Percentiles rank a stretch among this genome's conserved stretches.
Evolutionary conservation across 2,888 invertebrate genomes (phyloP).

Genomic region (Melanargia galathea): DNA sequence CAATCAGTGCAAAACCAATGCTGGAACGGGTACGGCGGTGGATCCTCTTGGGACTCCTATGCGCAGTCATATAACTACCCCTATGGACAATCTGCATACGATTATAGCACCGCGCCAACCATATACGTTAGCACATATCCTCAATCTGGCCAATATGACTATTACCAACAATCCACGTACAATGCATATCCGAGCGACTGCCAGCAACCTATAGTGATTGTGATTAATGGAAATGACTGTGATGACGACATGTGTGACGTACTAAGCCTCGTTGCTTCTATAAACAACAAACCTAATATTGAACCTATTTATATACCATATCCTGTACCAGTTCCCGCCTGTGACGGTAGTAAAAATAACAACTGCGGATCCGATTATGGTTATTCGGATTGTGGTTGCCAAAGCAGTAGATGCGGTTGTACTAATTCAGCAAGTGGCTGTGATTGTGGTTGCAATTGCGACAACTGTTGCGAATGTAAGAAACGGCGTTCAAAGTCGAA

Average conservation of each 20-base stretch:
- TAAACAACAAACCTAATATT: constrained; percentile 24
- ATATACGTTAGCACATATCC: constrained; percentile 26
- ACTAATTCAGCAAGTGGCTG: constrained; percentile 11
- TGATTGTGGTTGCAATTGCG: constrained; percentile 13
- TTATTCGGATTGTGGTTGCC: constrained; percentile 32
- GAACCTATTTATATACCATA: constrained; percentile 36
- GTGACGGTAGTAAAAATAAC: constrained; percentile 20
- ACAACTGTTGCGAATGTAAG: constrained; percentile 16
- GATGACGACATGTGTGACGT: constrained; percentile 29
- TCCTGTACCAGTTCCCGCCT: constrained; percentile 23
- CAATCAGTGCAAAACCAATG: constrained; percentile 25
- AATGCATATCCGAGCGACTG: constrained; percentile 17
- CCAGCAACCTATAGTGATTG: constrained; percentile 35
- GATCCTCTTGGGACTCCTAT: constrained; percentile 25
- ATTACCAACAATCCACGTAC: constrained; percentile 24
- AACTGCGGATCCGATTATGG: constrained; percentile 25
- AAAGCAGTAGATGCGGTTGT: constrained; percentile 24
- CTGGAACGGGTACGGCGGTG: constrained; percentile 19
- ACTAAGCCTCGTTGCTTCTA: constrained; percentile 25
- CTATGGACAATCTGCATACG: constrained; percentile 17
- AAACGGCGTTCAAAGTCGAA: constrained; percentile 27
- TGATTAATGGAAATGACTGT: constrained; percentile 28
- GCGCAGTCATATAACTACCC: constrained; percentile 12
- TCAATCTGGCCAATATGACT: constrained; percentile 19
- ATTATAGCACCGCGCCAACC: constrained; percentile 7